Evolutionary conservation across 2,113 vertebrate species (phyloP).

Genomic region (Eurypyga helias): DNA sequence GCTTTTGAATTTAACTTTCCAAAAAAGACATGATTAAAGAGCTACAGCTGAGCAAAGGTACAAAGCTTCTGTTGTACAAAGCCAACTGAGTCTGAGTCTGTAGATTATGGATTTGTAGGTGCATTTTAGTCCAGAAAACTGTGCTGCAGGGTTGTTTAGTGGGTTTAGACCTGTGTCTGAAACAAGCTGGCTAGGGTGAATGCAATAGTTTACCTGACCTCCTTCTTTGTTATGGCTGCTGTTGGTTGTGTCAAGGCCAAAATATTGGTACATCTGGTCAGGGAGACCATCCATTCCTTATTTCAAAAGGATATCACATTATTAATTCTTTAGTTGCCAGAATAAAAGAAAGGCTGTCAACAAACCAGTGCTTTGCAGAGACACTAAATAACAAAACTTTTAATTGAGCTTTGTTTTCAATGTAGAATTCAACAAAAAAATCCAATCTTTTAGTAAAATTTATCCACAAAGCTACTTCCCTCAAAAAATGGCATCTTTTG

Average conservation of each 20-base stretch:
- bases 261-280: neutral
- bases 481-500: neutral
- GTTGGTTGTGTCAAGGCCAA: neutral
- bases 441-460: neutral
- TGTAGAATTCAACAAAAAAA: neutral
- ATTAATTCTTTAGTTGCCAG: neutral
- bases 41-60: slow-evolving; percentile 7
- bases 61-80: slow-evolving; percentile 37
- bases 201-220: neutral
- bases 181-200: neutral
- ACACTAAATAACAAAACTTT: neutral
- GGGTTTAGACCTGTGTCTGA: neutral
- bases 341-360: neutral
- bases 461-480: neutral
- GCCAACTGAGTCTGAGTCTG: neutral
- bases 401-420: neutral
- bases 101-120: neutral
- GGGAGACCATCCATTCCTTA: neutral
- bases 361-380: neutral
- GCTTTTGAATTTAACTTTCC: slow-evolving; percentile 51
- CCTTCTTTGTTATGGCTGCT: neutral
- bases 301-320: neutral
- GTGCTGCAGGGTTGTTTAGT: neutral
- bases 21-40: slow-evolving; percentile 32
- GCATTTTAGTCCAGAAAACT: neutral